These are phyloP conservation scores for Megaleporinus macrocephalus DNA, from an alignment of 2,113 vertebrate species.

Conservation along the genomic window DNA sequence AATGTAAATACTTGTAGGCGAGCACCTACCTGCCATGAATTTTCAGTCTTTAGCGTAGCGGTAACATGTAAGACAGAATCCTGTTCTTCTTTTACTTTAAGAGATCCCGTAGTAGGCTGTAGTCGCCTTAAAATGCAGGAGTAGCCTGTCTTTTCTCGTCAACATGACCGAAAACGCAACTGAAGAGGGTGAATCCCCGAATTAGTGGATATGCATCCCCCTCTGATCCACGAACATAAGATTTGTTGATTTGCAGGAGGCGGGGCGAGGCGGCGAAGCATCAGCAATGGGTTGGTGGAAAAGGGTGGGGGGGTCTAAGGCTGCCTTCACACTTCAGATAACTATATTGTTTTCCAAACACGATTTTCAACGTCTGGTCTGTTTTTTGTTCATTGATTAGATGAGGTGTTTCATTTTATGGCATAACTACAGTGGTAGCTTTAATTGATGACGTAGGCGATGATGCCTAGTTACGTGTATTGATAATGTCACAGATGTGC, in stretches of 20 bases:
- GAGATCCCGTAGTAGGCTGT: neutral
- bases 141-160: neutral
- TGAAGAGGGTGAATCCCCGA: neutral
- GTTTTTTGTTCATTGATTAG: too few relatives aligned
- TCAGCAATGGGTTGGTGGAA: neutral
- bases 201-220: neutral
- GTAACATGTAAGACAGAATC: neutral
- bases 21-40: conserved; percentile 7
- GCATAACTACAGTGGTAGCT: neutral
- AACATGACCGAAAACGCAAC: neutral
- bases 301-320: neutral
- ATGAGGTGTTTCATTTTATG: too few relatives aligned
- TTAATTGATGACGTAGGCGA: neutral
- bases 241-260: neutral
- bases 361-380: too few relatives aligned
- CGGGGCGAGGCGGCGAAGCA: neutral
- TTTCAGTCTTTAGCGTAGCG: neutral
- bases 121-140: neutral
- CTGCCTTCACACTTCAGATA: neutral
- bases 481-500: neutral
- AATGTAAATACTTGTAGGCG: neutral
- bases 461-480: neutral
- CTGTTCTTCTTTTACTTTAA: conserved; percentile 8
- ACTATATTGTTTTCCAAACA: neutral
- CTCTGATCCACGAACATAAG: neutral